Evolutionary conservation across 2,888 invertebrate genomes (phyloP).

Genomic region (Dicyrtomina minuta): DNA sequence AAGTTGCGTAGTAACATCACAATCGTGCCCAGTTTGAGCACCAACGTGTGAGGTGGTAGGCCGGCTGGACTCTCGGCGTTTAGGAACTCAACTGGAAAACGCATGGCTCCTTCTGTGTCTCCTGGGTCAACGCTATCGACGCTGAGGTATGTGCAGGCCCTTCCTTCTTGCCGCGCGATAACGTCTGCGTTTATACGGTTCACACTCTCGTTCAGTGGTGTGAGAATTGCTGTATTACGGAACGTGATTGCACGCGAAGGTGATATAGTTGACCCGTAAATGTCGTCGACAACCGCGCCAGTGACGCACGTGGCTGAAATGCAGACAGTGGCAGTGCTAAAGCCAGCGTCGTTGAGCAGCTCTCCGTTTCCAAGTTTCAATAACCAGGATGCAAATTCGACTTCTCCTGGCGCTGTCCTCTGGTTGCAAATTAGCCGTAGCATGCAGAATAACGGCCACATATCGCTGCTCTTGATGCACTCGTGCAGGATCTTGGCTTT

Average conservation of each 20-base stretch:
- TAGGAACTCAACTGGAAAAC: too few relatives aligned
- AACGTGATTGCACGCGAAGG: neutral
- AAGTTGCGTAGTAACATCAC: slow-evolving; percentile 34
- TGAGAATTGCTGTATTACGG: slow-evolving; percentile 21
- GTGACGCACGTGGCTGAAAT: neutral
- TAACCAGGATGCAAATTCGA: slow-evolving; percentile 4
- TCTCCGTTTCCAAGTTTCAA: too few relatives aligned
- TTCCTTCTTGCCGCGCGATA: too few relatives aligned
- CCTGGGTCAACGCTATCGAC: too few relatives aligned
- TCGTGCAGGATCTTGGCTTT: slow-evolving; percentile 28
- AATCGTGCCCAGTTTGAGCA: neutral
- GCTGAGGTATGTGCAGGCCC: too few relatives aligned
- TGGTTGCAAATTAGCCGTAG: too few relatives aligned
- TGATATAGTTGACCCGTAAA: neutral
- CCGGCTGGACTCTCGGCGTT: neutral
- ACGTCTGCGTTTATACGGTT: too few relatives aligned
- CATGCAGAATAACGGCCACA: too few relatives aligned
- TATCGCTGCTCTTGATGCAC: slow-evolving; percentile 22
- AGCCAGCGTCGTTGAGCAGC: neutral
- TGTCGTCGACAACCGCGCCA: neutral
- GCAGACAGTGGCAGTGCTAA: neutral
- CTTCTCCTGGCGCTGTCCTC: slow-evolving; percentile 21
- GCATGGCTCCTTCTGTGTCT: too few relatives aligned
- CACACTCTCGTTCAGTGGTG: slow-evolving; percentile 27
- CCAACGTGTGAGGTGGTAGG: neutral